Percentiles rank a stretch among this genome's conserved stretches.
These are phyloP conservation scores for Drosophila incognita DNA, from an alignment of 2,888 invertebrate species.

Conservation along the genomic window DNA sequence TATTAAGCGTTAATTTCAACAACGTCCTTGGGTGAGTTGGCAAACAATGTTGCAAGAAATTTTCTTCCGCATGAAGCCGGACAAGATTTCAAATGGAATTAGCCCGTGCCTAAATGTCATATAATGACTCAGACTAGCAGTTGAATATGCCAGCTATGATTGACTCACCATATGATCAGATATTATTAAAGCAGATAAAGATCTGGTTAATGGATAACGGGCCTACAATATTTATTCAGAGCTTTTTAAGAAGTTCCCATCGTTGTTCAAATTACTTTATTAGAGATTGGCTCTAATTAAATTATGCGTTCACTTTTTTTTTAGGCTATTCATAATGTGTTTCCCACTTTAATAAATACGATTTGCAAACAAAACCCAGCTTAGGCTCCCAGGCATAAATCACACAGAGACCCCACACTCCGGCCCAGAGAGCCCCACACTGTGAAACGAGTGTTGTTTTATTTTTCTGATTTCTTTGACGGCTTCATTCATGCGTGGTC, in stretches of 20 bases:
- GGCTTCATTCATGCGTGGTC: constrained; percentile 75
- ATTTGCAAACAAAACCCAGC: constrained; percentile 52
- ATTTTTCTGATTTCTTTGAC: constrained; percentile 20
- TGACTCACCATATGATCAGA: constrained; percentile 5
- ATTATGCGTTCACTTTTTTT: constrained; percentile 62
- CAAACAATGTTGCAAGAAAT: constrained; percentile 34
- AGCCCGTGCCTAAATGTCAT: constrained; percentile 33
- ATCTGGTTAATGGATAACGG: not conserved
- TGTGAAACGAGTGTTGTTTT: constrained; percentile 3
- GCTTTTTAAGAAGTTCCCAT: constrained; percentile 37
- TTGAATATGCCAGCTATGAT: constrained; percentile 1
- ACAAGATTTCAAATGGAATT: constrained; percentile 12
- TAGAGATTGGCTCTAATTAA: constrained; percentile 58
- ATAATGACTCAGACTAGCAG: constrained; percentile 36
- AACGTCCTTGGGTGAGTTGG: constrained; percentile 65
- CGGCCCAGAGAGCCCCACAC: constrained; percentile 18
- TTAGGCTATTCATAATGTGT: constrained; percentile 25
- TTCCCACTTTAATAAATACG: constrained; percentile 76
- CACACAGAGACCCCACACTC: constrained; percentile 57
- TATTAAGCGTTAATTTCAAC: constrained; percentile 77
- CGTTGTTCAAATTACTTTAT: constrained; percentile 19
- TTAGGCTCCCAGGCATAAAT: constrained; percentile 76
- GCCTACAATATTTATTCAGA: not conserved
- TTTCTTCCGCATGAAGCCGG: constrained; percentile 61
- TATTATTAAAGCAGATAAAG: not conserved